Evolutionary conservation across 2,797 vertebrate species (phyloP).

Genomic region (Eulemur albifrons): DNA sequence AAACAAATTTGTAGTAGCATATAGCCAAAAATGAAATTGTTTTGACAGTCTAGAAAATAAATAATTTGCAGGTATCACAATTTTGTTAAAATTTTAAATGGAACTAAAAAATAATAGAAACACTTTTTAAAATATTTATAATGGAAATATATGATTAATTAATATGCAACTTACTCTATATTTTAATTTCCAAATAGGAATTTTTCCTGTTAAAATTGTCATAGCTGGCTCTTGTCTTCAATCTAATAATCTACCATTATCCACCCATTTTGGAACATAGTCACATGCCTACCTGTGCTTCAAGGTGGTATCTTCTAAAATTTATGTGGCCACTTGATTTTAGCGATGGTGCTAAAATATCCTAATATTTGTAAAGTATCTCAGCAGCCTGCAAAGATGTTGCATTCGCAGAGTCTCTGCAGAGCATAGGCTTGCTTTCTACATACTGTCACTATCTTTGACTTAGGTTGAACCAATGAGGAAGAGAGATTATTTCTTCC

Average conservation of each 20-base stretch:
- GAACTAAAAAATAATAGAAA: not conserved
- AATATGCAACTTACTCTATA: not conserved
- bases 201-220: not conserved
- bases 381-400: not conserved
- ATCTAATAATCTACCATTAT: not conserved
- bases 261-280: not conserved
- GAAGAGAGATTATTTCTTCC: not conserved
- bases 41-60: not conserved
- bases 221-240: not conserved
- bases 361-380: not conserved
- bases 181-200: not conserved
- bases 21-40: not conserved
- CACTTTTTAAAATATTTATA: not conserved
- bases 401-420: not conserved
- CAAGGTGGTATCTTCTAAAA: not conserved
- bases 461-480: not conserved
- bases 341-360: not conserved
- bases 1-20: not conserved
- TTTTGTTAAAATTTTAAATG: not conserved
- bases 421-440: not conserved
- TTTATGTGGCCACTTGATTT: not conserved
- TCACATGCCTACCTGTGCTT: not conserved
- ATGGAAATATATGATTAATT: not conserved
- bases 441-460: not conserved
- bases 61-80: not conserved